Base-by-base conservation (phyloP, 2,113 vertebrate genomes). In the Bubo scandiacus region DNA sequence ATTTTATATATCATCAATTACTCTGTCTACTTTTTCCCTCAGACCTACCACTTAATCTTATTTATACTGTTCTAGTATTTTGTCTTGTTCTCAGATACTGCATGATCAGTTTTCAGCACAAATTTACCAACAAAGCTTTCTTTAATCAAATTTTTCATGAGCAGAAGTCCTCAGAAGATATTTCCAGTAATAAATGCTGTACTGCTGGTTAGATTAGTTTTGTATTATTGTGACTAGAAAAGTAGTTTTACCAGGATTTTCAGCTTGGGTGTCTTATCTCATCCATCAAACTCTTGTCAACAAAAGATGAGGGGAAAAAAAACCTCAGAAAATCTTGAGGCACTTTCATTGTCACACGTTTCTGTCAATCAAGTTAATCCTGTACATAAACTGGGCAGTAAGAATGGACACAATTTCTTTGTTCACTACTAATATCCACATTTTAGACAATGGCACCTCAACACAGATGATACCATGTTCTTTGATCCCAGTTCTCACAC, bases 341-440 rank as follows among this genome's bases (percentile, higher is more conserved):
- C 27, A 66, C 26, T 68, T 93, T 85, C n/a, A 29, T n/a, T 94
- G 51, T 95, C 73, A 75, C 42, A 40, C 6, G 15, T 96, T 96
- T 91, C 85, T 95, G 91, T 57, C 93, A 95, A 11, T 96, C 93
- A 94, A 45, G 29, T 25, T 94, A 95, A 97, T 96, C 61, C 40
- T 83, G 54, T 45, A 95, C 91, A 95, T 89, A 97, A 98, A 29
- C 18, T 67, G 63, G 70, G 83, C 92, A 92, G 54, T 83, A 87
- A 54, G 61, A 91, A 92, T 47, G 73, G 65, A 66, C 27, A 49
- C 14, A 77, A 32, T 77, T 92, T 68, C 40, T 97, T 97, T 94
- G 67, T 90, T 95, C 88, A 51, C 34, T 66, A 34, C 49, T 87
- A 92, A 94, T 96, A 92, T 67, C 88, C 58, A 90, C 36, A 82